A percentile compares a stretch with the other conserved stretches of the same genome.
Evolutionary conservation across 2,888 invertebrate genomes (phyloP).

Genomic region (Netelia inedita): DNA sequence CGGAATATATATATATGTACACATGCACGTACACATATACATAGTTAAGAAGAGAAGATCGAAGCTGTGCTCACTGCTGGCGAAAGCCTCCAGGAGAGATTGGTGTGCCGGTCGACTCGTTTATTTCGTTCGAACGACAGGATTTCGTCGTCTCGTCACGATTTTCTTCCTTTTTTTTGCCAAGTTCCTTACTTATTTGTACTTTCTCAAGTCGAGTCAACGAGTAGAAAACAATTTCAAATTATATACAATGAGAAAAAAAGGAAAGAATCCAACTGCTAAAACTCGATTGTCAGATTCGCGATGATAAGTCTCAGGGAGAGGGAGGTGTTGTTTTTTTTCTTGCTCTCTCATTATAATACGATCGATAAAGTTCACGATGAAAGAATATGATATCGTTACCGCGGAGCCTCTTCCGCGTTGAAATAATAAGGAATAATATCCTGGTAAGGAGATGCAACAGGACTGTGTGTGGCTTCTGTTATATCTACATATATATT

Average conservation of each 20-base stretch:
- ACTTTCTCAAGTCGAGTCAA: background rate
- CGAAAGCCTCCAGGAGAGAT: slow-evolving; percentile 60
- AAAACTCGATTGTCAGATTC: background rate
- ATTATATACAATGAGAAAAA: background rate
- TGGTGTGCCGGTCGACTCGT: slow-evolving; percentile 60
- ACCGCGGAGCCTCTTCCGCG: slow-evolving; percentile 63
- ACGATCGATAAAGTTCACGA: slow-evolving; percentile 8
- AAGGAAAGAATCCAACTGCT: background rate
- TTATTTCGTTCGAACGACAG: slow-evolving; percentile 53
- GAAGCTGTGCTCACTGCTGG: slow-evolving; percentile 38
- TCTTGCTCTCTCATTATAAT: slow-evolving; percentile 1
- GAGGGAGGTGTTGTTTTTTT: no score
- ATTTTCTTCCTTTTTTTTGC: slow-evolving; percentile 24
- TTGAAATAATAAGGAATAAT: slow-evolving; percentile 60
- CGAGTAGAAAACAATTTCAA: background rate
- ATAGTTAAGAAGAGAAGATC: slow-evolving; percentile 39
- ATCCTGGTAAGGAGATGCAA: slow-evolving; percentile 47
- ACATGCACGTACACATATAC: slow-evolving; percentile 1
- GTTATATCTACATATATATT: background rate
- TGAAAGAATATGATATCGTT: slow-evolving; percentile 51
- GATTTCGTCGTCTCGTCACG: slow-evolving; percentile 50
- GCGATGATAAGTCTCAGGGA: background rate
- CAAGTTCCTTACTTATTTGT: slow-evolving; percentile 3
- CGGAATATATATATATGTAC: slow-evolving; percentile 1
- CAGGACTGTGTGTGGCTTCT: slow-evolving; percentile 8